A percentile compares a stretch with the other conserved stretches of the same genome.
phyloP scores from a whole-genome alignment of 2,113 vertebrate genomes.

The Empidonax alnorum region DNA sequence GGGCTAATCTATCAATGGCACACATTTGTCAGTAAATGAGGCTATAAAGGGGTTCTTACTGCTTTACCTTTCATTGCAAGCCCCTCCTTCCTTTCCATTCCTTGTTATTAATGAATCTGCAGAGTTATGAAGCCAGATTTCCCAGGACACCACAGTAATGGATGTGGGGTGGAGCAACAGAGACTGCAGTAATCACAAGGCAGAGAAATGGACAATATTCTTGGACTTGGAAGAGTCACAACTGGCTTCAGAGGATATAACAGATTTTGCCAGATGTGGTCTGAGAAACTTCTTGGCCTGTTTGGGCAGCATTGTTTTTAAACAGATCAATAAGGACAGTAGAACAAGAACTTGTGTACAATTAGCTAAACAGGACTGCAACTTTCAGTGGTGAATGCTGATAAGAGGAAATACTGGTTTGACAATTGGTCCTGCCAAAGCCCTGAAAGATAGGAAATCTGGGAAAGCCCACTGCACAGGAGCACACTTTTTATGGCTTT shows the following conservation, averaged over 20 bases:
- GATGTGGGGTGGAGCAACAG: neutral
- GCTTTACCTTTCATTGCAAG: neutral
- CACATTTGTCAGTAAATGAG: neutral
- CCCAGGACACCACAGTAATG: neutral
- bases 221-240: neutral
- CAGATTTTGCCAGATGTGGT: neutral
- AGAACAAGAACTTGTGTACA: neutral
- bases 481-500: neutral
- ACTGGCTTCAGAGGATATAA: neutral
- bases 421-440: neutral
- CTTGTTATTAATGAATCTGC: neutral
- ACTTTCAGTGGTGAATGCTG: neutral
- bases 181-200: neutral
- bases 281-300: neutral
- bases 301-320: neutral
- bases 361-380: neutral
- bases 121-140: neutral
- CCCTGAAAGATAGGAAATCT: neutral
- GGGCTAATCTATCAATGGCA: slow-evolving; percentile 15
- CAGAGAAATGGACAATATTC: neutral
- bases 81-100: neutral
- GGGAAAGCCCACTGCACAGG: neutral
- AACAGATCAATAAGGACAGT: neutral
- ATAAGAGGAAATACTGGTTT: neutral
- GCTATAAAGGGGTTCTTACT: neutral